These are phyloP conservation scores for Trichoplusia ni DNA, from an alignment of 1,140 invertebrate genomes.

Conservation along the genomic window DNA sequence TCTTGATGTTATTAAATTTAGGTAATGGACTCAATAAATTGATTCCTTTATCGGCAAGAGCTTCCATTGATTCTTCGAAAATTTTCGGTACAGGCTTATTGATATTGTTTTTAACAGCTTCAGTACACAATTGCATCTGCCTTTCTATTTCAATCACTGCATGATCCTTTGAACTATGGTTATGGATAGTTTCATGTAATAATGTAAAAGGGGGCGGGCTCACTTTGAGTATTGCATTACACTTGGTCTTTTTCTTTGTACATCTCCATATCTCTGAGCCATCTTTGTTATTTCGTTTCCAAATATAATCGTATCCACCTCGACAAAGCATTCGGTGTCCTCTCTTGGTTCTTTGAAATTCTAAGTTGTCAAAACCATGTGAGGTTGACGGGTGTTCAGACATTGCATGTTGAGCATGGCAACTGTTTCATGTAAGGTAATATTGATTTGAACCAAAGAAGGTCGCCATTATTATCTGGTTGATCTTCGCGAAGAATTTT, in stretches of 20 bases:
- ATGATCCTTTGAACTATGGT: background rate
- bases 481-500: slow-evolving; percentile 12
- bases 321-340: background rate
- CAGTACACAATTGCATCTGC: background rate
- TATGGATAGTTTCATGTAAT: background rate
- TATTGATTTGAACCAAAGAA: slow-evolving; percentile 6
- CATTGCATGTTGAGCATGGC: too few species aligned
- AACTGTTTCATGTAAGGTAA: background rate
- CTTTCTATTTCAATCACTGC: background rate
- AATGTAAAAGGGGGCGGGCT: background rate
- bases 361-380: too few species aligned
- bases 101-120: background rate
- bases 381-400: too few species aligned
- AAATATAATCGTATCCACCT: background rate
- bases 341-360: background rate
- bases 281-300: background rate
- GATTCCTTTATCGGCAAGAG: background rate
- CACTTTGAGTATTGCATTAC: background rate
- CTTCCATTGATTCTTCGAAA: background rate
- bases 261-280: background rate
- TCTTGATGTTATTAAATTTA: background rate
- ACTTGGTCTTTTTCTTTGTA: background rate
- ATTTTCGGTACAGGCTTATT: background rate
- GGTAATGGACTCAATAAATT: background rate
- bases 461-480: background rate